Evolutionary conservation across 2,797 vertebrate species (phyloP), one percentile per base, ranked within the genome.

Genomic region (Pseudochaenichthys georgianus): DNA sequence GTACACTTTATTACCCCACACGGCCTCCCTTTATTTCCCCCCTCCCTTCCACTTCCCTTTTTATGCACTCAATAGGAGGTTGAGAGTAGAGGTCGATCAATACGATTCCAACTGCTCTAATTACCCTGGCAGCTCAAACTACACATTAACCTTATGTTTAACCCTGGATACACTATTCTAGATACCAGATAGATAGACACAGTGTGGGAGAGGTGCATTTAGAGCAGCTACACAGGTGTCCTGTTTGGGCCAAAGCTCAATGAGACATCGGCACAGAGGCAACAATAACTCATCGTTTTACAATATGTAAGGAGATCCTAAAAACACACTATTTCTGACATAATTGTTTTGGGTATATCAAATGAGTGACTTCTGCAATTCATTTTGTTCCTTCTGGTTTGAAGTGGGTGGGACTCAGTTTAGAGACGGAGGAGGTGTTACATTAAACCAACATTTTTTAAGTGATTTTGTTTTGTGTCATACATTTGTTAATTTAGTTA

Each of bases 31-130:
- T 48, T 34, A 38, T 64, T 64, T 64, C 2, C 45, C 45, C 31
- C 45, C 21, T 50, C n/a, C 48, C 6, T 73, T 69, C 68, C 41
- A 54, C 69, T 72, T 84, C 51, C 13, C 52, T 78, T 51, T 88
- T 83, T 91, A 85, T 75, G 73, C 61, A 74, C 83, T 72, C 52
- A 86, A 80, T 77, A 53, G 69, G 79, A 83, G 74, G 86, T 74
- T 84, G 75, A 88, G 76, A 71, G 74, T 61, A 15, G 73, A 79
- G 75, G 77, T 83, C 76, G 57, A 93, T 93, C 91, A 88, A 89
- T 91, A 78, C 41, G 66, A 84, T 74, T 87, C 74, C 84, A 92
- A 87, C 79, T 82, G 78, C 69, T 79, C 82, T 87, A 93, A 93
- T 93, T 92, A 92, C 69, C 69, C 77, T 67, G 70, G 69, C 79